Conservation (phyloP, 92 coral and sea anemone species). For the Porites evermanni region DNA sequence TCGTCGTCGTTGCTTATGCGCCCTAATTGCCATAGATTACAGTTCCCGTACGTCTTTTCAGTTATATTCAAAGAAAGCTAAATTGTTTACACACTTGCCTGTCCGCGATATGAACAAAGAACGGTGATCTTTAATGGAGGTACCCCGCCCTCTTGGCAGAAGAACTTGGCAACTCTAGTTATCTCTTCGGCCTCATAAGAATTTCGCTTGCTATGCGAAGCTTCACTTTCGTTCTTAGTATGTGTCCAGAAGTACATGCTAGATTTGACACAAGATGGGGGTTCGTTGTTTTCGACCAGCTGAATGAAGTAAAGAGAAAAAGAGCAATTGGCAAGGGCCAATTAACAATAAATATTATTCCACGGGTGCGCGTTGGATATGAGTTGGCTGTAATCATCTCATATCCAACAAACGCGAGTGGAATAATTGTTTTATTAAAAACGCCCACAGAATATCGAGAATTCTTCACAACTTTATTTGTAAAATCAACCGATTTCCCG, state of each 20-base stretch:
- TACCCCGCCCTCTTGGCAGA: slow-evolving; percentile 39
- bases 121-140: slow-evolving; percentile 67
- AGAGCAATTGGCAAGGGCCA: neutral
- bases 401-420: no score
- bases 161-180: slow-evolving; percentile 40
- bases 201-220: slow-evolving; percentile 73
- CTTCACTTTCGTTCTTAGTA: slow-evolving; percentile 43
- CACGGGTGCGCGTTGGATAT: no score
- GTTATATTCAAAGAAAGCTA: no score
- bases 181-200: slow-evolving; percentile 65
- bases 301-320: neutral
- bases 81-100: slow-evolving; percentile 48
- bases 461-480: no score
- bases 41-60: no score
- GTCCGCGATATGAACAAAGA: slow-evolving; percentile 90
- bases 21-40: no score
- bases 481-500: no score
- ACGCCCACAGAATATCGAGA: no score
- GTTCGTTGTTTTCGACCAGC: slow-evolving; percentile 38
- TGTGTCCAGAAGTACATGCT: slow-evolving; percentile 79
- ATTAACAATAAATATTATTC: no score
- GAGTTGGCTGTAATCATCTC: no score
- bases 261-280: slow-evolving; percentile 15
- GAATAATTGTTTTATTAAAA: no score
- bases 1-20: no score